phyloP scores from a whole-genome alignment of 2,888 invertebrate species.

The Lepidocyrtinus sp. region DNA sequence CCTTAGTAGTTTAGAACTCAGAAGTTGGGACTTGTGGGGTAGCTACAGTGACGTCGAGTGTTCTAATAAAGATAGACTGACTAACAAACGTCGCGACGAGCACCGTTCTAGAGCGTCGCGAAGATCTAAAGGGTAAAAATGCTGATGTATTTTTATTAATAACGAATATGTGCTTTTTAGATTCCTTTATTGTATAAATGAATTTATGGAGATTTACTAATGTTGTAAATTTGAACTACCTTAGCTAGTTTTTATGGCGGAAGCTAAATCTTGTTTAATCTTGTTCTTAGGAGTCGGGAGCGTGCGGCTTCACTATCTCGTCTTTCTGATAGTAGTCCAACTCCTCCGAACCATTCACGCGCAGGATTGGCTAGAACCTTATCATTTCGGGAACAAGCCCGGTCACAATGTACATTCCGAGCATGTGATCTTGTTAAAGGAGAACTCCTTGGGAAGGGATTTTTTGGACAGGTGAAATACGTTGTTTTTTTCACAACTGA shows the following conservation, averaged over 20 bases:
- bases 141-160: background rate
- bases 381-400: conserved; percentile 85
- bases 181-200: too few species aligned
- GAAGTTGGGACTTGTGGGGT: conserved; percentile 65
- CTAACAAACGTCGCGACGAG: conserved; percentile 62
- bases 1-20: conserved; percentile 68
- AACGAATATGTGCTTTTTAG: background rate
- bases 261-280: background rate
- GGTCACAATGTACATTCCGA: conserved; percentile 85
- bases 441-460: conserved; percentile 91
- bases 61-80: conserved; percentile 67
- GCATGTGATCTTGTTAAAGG: conserved; percentile 91
- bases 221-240: too few species aligned
- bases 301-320: conserved; percentile 69
- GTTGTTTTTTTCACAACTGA: background rate
- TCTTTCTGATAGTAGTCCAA: conserved; percentile 73
- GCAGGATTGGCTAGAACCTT: conserved; percentile 86
- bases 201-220: too few species aligned
- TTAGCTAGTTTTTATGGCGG: background rate
- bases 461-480: conserved; percentile 84
- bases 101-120: conserved; percentile 68
- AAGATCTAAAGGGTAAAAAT: conserved; percentile 65
- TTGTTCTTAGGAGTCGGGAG: conserved; percentile 63
- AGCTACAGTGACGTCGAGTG: conserved; percentile 66
- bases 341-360: conserved; percentile 66